Evolutionary conservation across 2,113 vertebrate species (phyloP), one percentile per base, ranked within the genome.

Genomic region (Albula goreensis): DNA sequence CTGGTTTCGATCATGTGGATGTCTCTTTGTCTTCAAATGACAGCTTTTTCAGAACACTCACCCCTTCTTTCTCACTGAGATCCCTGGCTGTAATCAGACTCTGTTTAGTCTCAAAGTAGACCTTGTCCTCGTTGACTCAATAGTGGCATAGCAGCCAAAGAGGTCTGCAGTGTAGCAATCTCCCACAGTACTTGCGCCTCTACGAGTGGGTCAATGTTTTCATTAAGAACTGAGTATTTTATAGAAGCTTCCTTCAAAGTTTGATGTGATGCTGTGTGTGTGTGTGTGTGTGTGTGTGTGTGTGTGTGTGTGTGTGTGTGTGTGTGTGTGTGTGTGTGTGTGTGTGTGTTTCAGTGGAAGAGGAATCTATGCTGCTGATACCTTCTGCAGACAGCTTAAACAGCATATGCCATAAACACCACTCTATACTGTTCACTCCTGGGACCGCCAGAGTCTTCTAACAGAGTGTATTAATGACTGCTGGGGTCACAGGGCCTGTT

Each of bases 81-180:
- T 63, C 3, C 2, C 17, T 0, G 66, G 66, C 66, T 74, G n/a
- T 8, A 74, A n/a, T 74, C n/a, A n/a, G n/a, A 31, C 70, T 70
- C 63, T 90, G 89, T 92, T 89, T 92, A 91, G 91, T 91, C 88
- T 88, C 85, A 13, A 84, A 90, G 89, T 91, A 31, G 70, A 8
- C 9, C 70, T 31, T 31, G n/a, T 74, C 22, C 70, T 74, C 6
- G 22, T 74, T 74, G 70, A 31, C 70, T 22, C 17, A 22, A 66
- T 9, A 22, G 5, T 22, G 17, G 60, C 60, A 66, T 15, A 6
- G 60, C n/a, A 7, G n/a, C 70, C 22, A 74, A 74, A 74, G 70
- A 74, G 70, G 70, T 31, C 7, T 31, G n/a, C 70, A 74, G 70
- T 52, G 1, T 50, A 81, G 49, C 49, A 25, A 5, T 4, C 49